phyloP scores from a whole-genome alignment of 2,797 vertebrate species.

The Syncerus caffer region DNA sequence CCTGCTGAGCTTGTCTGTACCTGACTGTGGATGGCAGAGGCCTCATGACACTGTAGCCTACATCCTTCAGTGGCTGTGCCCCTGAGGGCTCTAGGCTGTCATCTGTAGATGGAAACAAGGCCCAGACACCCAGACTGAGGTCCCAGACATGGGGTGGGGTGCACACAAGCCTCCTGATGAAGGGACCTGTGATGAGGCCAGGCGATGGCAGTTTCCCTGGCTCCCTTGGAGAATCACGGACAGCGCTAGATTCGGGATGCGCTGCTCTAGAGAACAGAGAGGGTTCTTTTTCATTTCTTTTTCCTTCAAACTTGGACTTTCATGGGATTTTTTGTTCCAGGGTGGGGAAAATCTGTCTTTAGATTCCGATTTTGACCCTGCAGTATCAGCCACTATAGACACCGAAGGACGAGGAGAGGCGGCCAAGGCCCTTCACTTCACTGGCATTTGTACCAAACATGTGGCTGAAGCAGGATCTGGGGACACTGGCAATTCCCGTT shows the following conservation, averaged over 20 bases:
- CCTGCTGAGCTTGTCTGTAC: neutral
- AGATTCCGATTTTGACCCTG: neutral
- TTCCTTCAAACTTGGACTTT: neutral
- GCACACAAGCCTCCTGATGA: neutral
- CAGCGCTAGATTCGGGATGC: neutral
- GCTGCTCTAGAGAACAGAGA: conserved; percentile 50
- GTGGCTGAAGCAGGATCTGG: neutral
- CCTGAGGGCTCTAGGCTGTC: neutral
- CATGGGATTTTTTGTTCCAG: neutral
- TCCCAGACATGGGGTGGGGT: neutral
- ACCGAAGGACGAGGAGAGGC: neutral
- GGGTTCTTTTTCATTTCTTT: neutral
- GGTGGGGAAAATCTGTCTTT: neutral
- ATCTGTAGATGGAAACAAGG: neutral
- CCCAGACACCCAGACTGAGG: neutral
- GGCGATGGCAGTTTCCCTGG: accelerated
- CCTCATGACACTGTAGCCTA: neutral
- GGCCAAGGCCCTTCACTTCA: accelerated
- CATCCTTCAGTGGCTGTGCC: neutral
- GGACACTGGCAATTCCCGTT: neutral
- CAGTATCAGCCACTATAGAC: neutral
- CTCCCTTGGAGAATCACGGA: neutral
- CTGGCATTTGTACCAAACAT: accelerated
- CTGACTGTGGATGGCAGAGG: neutral
- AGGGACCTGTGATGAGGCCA: neutral